Conservation (phyloP, 2,113 vertebrate species). For the Colistium nudipinnis region DNA sequence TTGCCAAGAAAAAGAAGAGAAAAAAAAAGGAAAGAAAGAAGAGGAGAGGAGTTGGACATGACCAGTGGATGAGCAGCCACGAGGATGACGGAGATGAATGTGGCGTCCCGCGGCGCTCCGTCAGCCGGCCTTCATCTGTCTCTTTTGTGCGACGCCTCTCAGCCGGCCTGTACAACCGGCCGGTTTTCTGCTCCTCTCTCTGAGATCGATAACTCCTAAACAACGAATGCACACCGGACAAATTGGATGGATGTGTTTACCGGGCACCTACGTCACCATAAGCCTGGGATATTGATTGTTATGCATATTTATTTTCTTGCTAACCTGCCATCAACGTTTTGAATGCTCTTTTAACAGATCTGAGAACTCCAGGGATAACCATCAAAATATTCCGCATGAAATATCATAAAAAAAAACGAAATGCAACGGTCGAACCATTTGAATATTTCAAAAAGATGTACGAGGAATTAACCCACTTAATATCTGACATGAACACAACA, state of each 20-base stretch:
- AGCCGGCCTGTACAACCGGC: constrained; percentile 65
- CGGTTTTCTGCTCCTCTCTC: constrained; percentile 41
- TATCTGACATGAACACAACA: constrained; percentile 23
- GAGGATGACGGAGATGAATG: constrained; percentile 68
- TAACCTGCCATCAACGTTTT: constrained; percentile 28
- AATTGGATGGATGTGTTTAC: constrained; percentile 68
- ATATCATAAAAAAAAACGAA: constrained; percentile 32
- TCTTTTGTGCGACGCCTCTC: constrained; percentile 51
- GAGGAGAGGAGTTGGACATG: constrained; percentile 40
- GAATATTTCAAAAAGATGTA: constrained; percentile 3
- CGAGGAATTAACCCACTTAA: constrained; percentile 15
- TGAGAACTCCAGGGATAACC: neutral
- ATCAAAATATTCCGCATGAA: constrained; percentile 26
- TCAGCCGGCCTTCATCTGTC: constrained; percentile 74
- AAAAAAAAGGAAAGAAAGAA: neutral
- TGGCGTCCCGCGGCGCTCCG: constrained; percentile 53
- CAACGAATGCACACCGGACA: constrained; percentile 63
- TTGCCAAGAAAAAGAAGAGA: neutral
- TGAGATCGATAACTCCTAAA: constrained; percentile 68
- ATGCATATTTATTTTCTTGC: constrained; percentile 47
- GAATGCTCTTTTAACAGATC: constrained; percentile 18
- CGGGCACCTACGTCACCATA: constrained; percentile 34
- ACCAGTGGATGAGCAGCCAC: constrained; percentile 60
- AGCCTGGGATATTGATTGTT: constrained; percentile 53
- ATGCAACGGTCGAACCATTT: constrained; percentile 29